Conservation (phyloP, 2,888 invertebrate species). For the Diaprepes abbreviatus region DNA sequence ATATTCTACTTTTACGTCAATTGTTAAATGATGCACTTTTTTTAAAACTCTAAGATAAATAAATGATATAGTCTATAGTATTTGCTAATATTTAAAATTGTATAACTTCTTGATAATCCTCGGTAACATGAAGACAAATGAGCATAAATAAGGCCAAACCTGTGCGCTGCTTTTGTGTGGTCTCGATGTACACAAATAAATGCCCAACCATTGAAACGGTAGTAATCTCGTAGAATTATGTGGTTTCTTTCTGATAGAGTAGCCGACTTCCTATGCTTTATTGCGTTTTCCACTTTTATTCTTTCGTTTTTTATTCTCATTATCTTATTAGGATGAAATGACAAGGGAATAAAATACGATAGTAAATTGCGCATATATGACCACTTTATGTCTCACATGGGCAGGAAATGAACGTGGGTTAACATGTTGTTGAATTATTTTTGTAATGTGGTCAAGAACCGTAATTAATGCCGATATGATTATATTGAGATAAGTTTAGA, state of each 20-base stretch:
- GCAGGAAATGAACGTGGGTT: too few relatives aligned
- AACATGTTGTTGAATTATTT: too few relatives aligned
- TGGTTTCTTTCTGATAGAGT: slow-evolving; percentile 12
- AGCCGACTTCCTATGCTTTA: slow-evolving; percentile 14
- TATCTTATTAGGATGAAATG: not conserved
- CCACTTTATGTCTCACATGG: too few relatives aligned
- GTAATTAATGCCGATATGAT: too few relatives aligned
- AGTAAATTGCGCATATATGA: slow-evolving; percentile 3
- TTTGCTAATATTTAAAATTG: not conserved
- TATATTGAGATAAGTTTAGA: too few relatives aligned
- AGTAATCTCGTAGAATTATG: slow-evolving; percentile 32
- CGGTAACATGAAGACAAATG: not conserved
- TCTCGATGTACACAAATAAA: not conserved
- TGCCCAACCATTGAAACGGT: slow-evolving; percentile 16
- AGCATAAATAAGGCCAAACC: slow-evolving; percentile 3
- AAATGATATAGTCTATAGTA: too few relatives aligned
- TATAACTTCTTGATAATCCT: not conserved
- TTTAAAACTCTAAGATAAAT: too few relatives aligned
- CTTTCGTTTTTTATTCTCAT: not conserved
- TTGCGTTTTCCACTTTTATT: not conserved
- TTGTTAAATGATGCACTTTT: too few relatives aligned
- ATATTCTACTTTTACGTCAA: too few relatives aligned
- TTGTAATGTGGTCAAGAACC: too few relatives aligned
- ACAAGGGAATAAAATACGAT: not conserved
- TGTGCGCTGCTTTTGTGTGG: slow-evolving; percentile 13